Evolutionary conservation across 2,888 invertebrate species (phyloP), one percentile per base, ranked within the genome.

Genomic region (Syritta pipiens): DNA sequence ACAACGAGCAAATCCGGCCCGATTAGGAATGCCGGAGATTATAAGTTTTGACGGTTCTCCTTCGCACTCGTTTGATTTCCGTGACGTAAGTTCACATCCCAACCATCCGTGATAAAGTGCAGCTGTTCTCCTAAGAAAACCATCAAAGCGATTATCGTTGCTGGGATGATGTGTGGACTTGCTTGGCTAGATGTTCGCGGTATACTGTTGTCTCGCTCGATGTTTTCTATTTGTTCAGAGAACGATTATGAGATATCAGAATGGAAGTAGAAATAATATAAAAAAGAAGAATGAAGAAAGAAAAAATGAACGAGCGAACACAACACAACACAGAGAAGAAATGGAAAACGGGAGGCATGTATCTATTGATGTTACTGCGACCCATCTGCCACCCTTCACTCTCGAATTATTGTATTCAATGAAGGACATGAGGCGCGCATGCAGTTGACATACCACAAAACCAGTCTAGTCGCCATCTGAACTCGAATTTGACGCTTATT

Each of bases 391-490:
- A 79, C 79, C 72, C 67, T 79, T 60, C 55, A 79, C 72, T 79
- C 30, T 46, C 49, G 44, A 74, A 67, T 57, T 62, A 79, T 74
- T 74, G 57, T 68, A 79, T 74, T 79, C 62, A 74, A 79, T 79
- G 74, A 79, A 79, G 79, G 79, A 79, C 79, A 79, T 79, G 79
- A 62, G 74, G 68, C 67, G 79, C 79, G 79, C 79, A 79, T 79
- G 79, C 74, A 79, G 79, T 79, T 79, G 79, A 74, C 79, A 79
- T 60, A 72, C 74, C 74, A 60, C 79, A 79, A 79, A 79, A 79
- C 79, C 79, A 79, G 79, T 79, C 79, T 79, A 79, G 79, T 74
- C 79, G 74, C 79, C 74, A 79, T 79, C 79, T 79, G 74, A 79
- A 74, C 48, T 79, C 79, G 76, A 76, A 75, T 82, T 81, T 81